Evolutionary conservation across 2,113 vertebrate genomes (phyloP).

Genomic region (Myxocyprinus asiaticus): DNA sequence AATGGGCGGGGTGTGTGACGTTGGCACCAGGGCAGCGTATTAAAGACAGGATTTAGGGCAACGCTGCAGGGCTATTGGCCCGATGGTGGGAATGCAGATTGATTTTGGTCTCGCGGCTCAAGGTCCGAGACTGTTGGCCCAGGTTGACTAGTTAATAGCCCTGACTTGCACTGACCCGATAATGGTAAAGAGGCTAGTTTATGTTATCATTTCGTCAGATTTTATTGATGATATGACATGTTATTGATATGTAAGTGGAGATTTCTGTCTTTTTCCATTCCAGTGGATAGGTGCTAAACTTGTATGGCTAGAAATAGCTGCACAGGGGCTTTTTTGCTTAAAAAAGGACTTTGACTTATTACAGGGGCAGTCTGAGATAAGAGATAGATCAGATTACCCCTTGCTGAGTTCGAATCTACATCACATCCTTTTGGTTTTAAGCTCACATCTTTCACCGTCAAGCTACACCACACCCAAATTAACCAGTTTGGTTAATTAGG

Average conservation of each 20-base stretch:
- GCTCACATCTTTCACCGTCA: not conserved
- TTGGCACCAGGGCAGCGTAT: too few relatives aligned
- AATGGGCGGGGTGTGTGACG: too few relatives aligned
- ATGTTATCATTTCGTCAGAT: not conserved
- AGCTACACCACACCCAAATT: not conserved
- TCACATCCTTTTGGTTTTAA: too few relatives aligned
- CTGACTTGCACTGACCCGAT: too few relatives aligned
- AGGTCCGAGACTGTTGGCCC: too few relatives aligned
- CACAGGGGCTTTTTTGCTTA: not conserved
- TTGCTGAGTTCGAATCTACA: not conserved
- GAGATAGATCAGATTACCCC: slow-evolving; percentile 1
- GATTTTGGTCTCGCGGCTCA: too few relatives aligned
- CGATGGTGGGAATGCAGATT: too few relatives aligned
- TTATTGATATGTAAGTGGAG: not conserved
- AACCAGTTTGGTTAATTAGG: not conserved
- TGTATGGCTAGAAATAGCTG: not conserved
- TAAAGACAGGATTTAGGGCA: too few relatives aligned
- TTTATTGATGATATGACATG: not conserved
- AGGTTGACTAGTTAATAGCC: too few relatives aligned
- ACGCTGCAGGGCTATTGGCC: too few relatives aligned
- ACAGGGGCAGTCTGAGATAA: not conserved
- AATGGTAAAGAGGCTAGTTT: not conserved
- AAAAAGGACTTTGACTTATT: slow-evolving; percentile 21
- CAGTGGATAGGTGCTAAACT: slow-evolving; percentile 1
- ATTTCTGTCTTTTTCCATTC: not conserved